Conservation (phyloP, 2,113 vertebrate genomes). For the Sturnira hondurensis region DNA sequence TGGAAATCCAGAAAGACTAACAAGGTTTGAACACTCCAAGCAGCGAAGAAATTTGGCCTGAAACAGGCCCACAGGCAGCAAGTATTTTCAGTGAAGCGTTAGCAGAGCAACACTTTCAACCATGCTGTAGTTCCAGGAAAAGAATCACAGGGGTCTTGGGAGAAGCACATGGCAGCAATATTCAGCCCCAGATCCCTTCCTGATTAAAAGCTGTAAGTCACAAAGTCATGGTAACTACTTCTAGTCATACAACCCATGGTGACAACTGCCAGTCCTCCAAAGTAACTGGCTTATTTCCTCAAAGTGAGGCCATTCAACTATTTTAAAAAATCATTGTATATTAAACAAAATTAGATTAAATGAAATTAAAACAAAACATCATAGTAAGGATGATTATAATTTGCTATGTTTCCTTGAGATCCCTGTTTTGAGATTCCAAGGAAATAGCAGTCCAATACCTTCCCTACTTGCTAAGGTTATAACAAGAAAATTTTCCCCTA, state of each 20-base stretch:
- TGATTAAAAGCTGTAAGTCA: neutral
- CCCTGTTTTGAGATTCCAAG: neutral
- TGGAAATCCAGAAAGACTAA: neutral
- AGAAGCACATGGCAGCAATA: neutral
- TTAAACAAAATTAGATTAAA: neutral
- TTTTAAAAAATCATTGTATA: neutral
- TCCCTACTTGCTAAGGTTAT: neutral
- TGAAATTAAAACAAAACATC: neutral
- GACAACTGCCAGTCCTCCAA: neutral
- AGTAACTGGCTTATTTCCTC: neutral
- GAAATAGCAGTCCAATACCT: neutral
- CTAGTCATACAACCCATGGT: neutral
- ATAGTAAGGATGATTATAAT: neutral
- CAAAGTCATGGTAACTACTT: neutral
- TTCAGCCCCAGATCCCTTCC: neutral
- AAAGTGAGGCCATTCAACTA: neutral
- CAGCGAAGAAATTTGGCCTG: neutral
- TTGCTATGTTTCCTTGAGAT: neutral
- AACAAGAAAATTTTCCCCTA: neutral
- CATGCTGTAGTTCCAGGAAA: neutral
- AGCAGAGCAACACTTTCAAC: neutral
- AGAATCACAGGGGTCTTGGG: neutral
- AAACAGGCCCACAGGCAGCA: neutral
- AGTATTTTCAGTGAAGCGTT: neutral
- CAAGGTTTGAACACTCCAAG: neutral